Evolutionary conservation across 1,140 invertebrate genomes (phyloP), one percentile per base, ranked within the genome.

Genomic region (Cotesia chilonis): DNA sequence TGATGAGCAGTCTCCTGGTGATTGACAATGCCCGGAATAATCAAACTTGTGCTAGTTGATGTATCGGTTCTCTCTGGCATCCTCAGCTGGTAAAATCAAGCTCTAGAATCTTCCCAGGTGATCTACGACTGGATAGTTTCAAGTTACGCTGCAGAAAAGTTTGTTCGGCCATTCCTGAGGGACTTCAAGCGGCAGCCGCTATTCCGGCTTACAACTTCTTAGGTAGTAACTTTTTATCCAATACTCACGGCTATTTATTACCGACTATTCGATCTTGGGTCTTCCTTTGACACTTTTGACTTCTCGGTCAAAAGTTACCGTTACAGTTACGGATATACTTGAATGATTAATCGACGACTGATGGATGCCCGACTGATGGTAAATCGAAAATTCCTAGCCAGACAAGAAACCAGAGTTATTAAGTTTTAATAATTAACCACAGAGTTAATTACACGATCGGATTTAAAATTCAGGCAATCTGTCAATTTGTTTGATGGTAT

Each of bases 141-240:
- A 75, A 84, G 82, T 85, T 85, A 84, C 81, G 78, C 77, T 78
- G 80, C 80, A 79, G 80, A 82, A 85, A 85, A 85, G 77, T 85
- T 85, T 73, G 75, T 71, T 74, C 69, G 74, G 76, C 73, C 76
- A 78, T 73, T 68, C 78, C 81, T 79, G 76, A 77, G 77, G 81
- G 83, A 84, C 78, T 84, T 81, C 72, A 78, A 75, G 70, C 41
- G 36, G 38, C 65, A 5, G 17, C 38, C 51, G 17, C 51, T n/a
- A 41, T 20, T 68, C 14, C 47, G 7, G 17, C 65, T 52, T 17
- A 37, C 38, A 4, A 14, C 38, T 57, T 57, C 59, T 68, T 28
- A 1, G 28, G 28, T 28, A 28, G 28, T n/a, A 6, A 17, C 17
- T 55, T 12, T 36, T 54, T 41, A 68, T 35, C 54, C 66, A 47